A percentile compares a stretch with the other conserved stretches of the same genome.
Conservation (phyloP, 2,113 vertebrate species). For the Haemorhous mexicanus region DNA sequence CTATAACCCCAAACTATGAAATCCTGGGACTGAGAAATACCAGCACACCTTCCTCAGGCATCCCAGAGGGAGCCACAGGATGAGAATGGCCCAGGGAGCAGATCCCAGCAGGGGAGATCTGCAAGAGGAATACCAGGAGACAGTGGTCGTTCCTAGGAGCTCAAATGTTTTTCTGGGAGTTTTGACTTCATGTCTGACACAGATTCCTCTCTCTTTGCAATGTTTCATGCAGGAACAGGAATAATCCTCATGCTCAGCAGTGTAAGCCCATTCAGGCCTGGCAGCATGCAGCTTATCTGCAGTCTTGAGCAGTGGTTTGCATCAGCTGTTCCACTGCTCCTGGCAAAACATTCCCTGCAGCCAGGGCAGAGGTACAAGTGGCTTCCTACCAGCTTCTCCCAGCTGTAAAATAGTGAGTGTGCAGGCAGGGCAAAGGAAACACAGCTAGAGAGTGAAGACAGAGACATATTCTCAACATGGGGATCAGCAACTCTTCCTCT, state of each 20-base stretch:
- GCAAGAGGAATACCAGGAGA: background rate
- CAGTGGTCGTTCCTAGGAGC: background rate
- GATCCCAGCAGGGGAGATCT: background rate
- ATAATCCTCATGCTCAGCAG: background rate
- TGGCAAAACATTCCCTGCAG: background rate
- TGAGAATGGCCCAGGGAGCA: background rate
- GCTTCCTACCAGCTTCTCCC: background rate
- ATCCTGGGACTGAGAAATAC: background rate
- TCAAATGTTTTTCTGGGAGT: background rate
- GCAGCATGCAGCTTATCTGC: background rate
- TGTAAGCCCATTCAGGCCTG: background rate
- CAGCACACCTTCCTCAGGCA: background rate
- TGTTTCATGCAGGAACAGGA: background rate
- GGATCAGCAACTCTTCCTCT: background rate
- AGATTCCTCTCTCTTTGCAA: background rate
- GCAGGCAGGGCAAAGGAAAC: background rate
- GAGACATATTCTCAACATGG: fast-evolving
- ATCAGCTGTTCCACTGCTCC: background rate
- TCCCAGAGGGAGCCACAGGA: background rate
- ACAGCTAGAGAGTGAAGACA: background rate
- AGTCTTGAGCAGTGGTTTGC: background rate
- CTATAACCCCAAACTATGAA: background rate
- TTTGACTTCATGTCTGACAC: background rate
- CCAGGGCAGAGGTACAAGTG: background rate
- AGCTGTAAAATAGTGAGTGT: background rate